Base-by-base conservation (phyloP, 2,888 invertebrate genomes). In the Lycaena phlaeas region DNA sequence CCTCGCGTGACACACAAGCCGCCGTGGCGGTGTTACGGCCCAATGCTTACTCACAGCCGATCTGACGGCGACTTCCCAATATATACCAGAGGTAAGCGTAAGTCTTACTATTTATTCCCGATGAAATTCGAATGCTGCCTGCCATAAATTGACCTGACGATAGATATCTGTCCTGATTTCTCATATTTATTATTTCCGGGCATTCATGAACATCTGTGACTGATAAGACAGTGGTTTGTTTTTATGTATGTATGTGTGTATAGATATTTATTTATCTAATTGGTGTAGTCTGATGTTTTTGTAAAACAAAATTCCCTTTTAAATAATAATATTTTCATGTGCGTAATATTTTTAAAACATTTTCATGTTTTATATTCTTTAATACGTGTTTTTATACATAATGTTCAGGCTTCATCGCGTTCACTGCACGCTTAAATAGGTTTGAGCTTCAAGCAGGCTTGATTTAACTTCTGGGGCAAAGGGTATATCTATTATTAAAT, bases 1-100 rank as follows among this genome's bases (percentile, higher is more conserved):
- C 81, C 72, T 64, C 86, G 85, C 64, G 72, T 71, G 67, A 73
- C 66, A 64, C 79, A 75, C 60, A 76, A 69, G 57, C 76, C 82
- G 74, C 75, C 87, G 66, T 87, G 88, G 66, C 87, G 87, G 72
- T 87, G 87, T 69, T 88, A 87, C 73, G 89, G 88, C 73, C 88
- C 89, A 69, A 92, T 93, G 90, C 87, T 93, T 69, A 93, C 92
- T 53, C 93, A 93, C 85, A 93, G 93, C 71, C 91, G 92, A 79
- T 93, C 93, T 73, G 93, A 93, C 70, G 92, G 93, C 64, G 93
- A 93, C 79, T 93, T 93, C 81, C 93, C 93, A 62, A 89, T 92
- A 75, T 92, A 92, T 77, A 86, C 89, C 58, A 88, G 89, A 91
- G 92, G 92, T 93, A 87, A 82, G 81, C 60, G 39, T 27, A 2